Base-by-base conservation (phyloP, 2,113 vertebrate species). In the Aldabrachelys gigantea region DNA sequence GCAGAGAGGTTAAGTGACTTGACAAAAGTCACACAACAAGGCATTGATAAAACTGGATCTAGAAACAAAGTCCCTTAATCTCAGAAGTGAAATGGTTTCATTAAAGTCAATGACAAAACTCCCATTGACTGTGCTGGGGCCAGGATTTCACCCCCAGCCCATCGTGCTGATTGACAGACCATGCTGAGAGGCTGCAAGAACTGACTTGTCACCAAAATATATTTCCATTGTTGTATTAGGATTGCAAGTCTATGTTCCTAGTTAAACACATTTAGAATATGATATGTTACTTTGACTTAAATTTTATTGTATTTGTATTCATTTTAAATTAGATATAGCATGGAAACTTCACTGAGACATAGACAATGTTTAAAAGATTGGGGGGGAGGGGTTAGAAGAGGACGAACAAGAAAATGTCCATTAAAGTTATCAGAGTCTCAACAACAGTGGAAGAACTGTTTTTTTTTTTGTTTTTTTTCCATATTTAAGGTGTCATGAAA, bases 161-260 rank as follows among this genome's bases (percentile, higher is more conserved):
- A 80, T 56, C 82, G 52, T 89, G 89, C 93, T 95, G 87, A 84
- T 49, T 91, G 72, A 83, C 59, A 53, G 85, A 19, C 88, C 21
- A 53, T 57, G 78, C 72, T 84, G 72, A 92, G 76, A 92, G 56
- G 59, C 9, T 31, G 72, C 84, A 91, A 75, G 82, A 84, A 31
- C 88, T 93, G 95, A 94, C 57, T 79, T 92, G 53, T 93, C 94
- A 95, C 93, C 94, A 92, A 92, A 93, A 92, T n/a, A 53, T 38
- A 84, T 81, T 0, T 83, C 27, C 31, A 27, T 6, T 91, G 88
- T 76, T 76, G 22, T 96, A 96, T 95, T 91, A 95, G 89, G 59
- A 91, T 85, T 95, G 85, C 52, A 91, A 5, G 0, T 82, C 84
- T 92, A 69, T 41, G 56, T 80, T 91, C 27, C 0, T 75, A 96